These are phyloP conservation scores for Smutsia gigantea DNA, from an alignment of 2,797 vertebrate species.

Conservation along the genomic window DNA sequence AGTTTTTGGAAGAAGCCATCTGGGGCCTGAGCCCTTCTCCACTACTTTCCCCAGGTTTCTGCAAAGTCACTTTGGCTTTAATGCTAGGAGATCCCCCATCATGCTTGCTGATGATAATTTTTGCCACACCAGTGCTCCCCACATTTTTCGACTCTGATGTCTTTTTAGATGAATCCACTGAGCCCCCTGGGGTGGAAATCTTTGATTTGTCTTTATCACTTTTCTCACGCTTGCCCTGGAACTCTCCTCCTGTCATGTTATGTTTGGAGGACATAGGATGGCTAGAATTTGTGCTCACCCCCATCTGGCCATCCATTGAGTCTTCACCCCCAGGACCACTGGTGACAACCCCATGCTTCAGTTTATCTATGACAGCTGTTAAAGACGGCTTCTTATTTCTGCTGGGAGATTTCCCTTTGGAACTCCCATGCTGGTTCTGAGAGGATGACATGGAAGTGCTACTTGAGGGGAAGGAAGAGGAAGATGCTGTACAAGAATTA, in stretches of 20 bases:
- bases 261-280: conserved; percentile 94
- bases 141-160: conserved; percentile 93
- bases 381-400: conserved; percentile 99
- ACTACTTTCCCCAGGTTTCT: conserved; percentile 95
- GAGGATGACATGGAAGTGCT: conserved; percentile 90
- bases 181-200: conserved; percentile 92
- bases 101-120: conserved; percentile 99
- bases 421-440: conserved; percentile 95
- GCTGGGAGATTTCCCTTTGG: conserved; percentile 98
- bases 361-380: conserved; percentile 98
- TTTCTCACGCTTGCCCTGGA: conserved; percentile 95
- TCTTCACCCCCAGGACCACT: conserved; percentile 94
- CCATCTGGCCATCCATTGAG: conserved; percentile 91
- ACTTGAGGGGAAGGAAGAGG: conserved; percentile 88
- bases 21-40: conserved; percentile 94
- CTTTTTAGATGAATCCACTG: conserved; percentile 94
- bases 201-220: conserved; percentile 98
- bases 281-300: conserved; percentile 87
- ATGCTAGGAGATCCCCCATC: conserved; percentile 98
- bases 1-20: conserved; percentile 93
- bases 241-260: conserved; percentile 92
- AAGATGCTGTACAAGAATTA: conserved; percentile 87
- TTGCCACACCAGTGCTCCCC: conserved; percentile 94
- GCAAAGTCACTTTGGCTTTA: conserved; percentile 97
- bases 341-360: conserved; percentile 97